Evolutionary conservation across 2,888 invertebrate species (phyloP).

Genomic region (Mythimna ferrago): DNA sequence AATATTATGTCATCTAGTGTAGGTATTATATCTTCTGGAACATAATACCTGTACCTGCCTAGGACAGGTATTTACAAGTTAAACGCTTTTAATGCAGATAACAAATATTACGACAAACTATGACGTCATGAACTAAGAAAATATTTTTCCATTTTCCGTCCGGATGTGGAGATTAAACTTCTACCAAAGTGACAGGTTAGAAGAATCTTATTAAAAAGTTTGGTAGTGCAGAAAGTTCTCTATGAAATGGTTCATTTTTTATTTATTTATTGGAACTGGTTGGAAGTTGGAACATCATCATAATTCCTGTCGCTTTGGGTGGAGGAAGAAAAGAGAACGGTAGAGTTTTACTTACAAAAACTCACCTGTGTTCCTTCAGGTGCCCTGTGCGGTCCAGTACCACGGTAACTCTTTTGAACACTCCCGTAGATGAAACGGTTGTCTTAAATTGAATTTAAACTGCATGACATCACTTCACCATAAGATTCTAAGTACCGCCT

Average conservation of each 20-base stretch:
- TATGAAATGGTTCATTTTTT: neutral
- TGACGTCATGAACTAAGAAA: neutral
- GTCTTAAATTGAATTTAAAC: constrained; percentile 13
- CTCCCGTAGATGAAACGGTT: neutral
- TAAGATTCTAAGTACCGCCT: constrained; percentile 8
- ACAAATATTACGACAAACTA: neutral
- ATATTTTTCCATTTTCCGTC: neutral
- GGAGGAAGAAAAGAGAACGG: too few species aligned
- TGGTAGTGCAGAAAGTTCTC: neutral
- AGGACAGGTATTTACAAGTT: too few species aligned
- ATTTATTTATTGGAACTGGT: too few species aligned
- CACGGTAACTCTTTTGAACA: too few species aligned
- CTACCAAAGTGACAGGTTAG: neutral
- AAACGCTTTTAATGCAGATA: neutral
- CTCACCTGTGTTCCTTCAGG: too few species aligned
- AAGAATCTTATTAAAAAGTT: neutral
- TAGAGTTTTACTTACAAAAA: too few species aligned
- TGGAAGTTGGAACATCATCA: too few species aligned
- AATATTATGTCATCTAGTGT: too few species aligned
- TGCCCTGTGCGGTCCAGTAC: too few species aligned
- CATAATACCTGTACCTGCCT: too few species aligned
- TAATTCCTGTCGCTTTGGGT: too few species aligned
- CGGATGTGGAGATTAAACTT: neutral
- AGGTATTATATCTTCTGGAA: too few species aligned
- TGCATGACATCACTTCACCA: constrained; percentile 1